phyloP scores from a whole-genome alignment of 2,113 vertebrate species.

The Pseudopipra pipra region DNA sequence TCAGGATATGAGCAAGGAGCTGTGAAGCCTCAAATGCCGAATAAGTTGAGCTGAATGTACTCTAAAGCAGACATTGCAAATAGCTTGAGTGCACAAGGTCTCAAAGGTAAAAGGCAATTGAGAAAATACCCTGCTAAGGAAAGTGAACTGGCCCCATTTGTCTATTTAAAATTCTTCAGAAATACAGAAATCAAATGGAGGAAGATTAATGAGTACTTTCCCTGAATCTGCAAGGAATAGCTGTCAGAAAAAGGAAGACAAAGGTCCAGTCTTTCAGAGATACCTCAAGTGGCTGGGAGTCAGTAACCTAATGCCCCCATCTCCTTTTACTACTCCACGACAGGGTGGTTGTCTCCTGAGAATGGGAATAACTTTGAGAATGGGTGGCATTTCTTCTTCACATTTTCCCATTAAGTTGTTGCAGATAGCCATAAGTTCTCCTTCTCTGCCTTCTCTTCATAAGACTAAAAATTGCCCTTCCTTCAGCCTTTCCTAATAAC shows the following conservation, averaged over 20 bases:
- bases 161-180: background rate
- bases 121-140: conserved; percentile 7
- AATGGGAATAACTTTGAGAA: background rate
- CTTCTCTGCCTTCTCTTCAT: background rate
- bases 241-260: background rate
- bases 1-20: background rate
- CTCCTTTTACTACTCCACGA: background rate
- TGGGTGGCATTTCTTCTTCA: background rate
- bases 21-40: background rate
- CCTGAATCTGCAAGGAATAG: background rate
- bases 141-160: background rate
- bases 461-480: background rate
- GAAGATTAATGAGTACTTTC: background rate
- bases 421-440: background rate
- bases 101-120: conserved; percentile 8
- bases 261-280: background rate
- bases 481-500: background rate
- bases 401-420: background rate
- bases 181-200: background rate
- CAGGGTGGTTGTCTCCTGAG: background rate
- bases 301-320: background rate
- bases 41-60: background rate
- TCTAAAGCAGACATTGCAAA: background rate
- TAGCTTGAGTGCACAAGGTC: background rate
- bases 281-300: background rate